Percentiles rank a stretch among this genome's conserved stretches.
Conservation (phyloP, 2,113 vertebrate species). For the Chauna torquata region DNA sequence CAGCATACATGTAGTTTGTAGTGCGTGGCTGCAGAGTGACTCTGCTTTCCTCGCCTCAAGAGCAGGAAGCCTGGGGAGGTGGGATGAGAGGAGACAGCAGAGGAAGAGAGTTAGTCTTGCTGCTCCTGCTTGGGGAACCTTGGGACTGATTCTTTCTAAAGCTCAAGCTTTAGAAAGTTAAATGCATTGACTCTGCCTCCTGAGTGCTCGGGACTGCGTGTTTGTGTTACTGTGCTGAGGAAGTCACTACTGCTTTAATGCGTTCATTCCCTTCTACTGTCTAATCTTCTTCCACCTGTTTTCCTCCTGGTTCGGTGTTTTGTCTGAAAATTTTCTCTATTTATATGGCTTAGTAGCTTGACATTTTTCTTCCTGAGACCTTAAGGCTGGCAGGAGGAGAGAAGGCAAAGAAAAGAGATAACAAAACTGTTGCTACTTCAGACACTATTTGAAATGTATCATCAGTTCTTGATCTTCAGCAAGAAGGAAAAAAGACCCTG, state of each 20-base stretch:
- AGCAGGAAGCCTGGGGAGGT: background rate
- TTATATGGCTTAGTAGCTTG: fast-evolving
- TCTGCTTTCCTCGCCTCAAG: background rate
- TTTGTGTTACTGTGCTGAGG: background rate
- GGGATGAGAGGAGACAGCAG: background rate
- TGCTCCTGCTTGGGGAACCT: background rate
- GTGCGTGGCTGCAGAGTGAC: fast-evolving
- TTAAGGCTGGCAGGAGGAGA: background rate
- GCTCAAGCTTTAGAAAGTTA: fast-evolving
- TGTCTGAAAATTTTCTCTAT: background rate
- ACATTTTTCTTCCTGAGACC: background rate
- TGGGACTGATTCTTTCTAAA: background rate
- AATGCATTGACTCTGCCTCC: background rate
- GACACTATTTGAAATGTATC: background rate
- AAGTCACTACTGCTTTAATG: background rate
- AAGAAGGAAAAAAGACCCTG: background rate
- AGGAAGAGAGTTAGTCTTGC: fast-evolving
- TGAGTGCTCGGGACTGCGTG: fast-evolving
- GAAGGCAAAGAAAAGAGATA: background rate
- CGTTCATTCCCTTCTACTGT: background rate
- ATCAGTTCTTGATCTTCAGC: background rate
- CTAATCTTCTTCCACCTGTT: background rate
- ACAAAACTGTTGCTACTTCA: background rate
- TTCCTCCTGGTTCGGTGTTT: background rate
- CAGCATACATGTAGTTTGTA: fast-evolving